These are phyloP conservation scores for Parauchenoglanis punctatus DNA, from an alignment of 2,797 vertebrate species.

Conservation along the genomic window DNA sequence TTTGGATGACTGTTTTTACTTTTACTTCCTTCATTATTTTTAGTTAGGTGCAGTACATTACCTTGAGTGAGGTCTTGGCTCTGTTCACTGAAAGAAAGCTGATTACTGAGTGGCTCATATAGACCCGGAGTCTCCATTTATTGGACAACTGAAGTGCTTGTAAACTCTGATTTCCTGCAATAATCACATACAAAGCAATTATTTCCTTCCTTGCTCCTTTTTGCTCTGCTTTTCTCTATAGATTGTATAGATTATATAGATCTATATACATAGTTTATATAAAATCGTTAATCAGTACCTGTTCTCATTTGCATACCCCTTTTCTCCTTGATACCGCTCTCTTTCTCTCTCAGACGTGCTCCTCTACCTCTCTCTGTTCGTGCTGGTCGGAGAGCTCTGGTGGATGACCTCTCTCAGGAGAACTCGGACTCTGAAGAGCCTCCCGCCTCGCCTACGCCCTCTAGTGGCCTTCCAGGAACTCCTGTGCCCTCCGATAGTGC, in stretches of 20 bases:
- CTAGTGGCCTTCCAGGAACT: slow-evolving; percentile 73
- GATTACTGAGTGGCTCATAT: background rate
- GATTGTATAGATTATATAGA: too few species aligned
- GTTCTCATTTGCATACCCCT: background rate
- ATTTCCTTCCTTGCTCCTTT: background rate
- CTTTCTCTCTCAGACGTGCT: slow-evolving; percentile 67
- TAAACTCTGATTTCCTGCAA: slow-evolving; percentile 15
- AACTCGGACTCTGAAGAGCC: slow-evolving; percentile 86
- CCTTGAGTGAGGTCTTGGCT: background rate
- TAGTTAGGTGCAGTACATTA: background rate
- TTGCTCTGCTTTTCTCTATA: slow-evolving; percentile 2
- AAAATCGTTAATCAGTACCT: background rate
- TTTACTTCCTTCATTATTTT: background rate
- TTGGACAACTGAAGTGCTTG: background rate
- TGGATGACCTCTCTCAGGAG: slow-evolving; percentile 86
- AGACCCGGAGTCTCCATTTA: background rate
- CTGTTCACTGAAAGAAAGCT: background rate
- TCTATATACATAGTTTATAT: background rate
- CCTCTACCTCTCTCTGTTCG: slow-evolving; percentile 77
- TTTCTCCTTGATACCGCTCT: background rate
- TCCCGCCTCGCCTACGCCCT: slow-evolving; percentile 76
- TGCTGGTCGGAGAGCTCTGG: slow-evolving; percentile 80
- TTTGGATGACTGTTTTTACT: background rate
- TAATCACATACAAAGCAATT: slow-evolving; percentile 1
- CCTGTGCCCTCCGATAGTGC: slow-evolving; percentile 67